A percentile compares a stretch with the other conserved stretches of the same genome.
phyloP scores from a whole-genome alignment of 2,888 invertebrate genomes.

The Hanleya hanleyi region DNA sequence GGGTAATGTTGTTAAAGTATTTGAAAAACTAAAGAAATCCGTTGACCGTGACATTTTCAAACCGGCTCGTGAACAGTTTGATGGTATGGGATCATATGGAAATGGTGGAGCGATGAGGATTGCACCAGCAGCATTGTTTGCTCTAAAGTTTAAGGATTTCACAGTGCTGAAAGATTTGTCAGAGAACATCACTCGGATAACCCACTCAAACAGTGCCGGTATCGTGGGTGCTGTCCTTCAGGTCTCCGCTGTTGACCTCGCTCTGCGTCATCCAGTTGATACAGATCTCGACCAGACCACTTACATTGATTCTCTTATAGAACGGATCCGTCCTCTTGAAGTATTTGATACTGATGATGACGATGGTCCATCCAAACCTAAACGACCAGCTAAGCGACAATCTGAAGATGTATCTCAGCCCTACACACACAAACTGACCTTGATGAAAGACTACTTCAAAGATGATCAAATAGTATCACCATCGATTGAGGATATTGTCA shows the following conservation, averaged over 20 bases:
- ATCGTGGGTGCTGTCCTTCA: slow-evolving; percentile 74
- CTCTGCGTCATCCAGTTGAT: slow-evolving; percentile 38
- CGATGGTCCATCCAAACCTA: not conserved
- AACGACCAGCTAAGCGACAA: not conserved
- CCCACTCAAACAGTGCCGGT: slow-evolving; percentile 77
- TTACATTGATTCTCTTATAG: slow-evolving; percentile 49
- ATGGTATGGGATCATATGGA: slow-evolving; percentile 83
- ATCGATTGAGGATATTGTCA: slow-evolving; percentile 72
- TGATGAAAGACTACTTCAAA: slow-evolving; percentile 76
- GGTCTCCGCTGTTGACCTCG: slow-evolving; percentile 78
- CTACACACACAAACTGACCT: slow-evolving; percentile 77
- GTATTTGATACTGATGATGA: slow-evolving; percentile 8
- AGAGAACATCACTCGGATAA: slow-evolving; percentile 75
- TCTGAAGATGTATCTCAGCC: slow-evolving; percentile 66
- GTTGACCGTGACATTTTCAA: slow-evolving; percentile 78
- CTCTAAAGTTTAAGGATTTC: slow-evolving; percentile 42
- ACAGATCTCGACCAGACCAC: slow-evolving; percentile 36
- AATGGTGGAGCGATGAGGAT: slow-evolving; percentile 86
- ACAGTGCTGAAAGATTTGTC: slow-evolving; percentile 42
- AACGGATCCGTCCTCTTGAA: slow-evolving; percentile 48
- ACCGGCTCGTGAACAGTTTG: slow-evolving; percentile 81
- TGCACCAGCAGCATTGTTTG: slow-evolving; percentile 80
- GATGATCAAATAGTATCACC: slow-evolving; percentile 62
- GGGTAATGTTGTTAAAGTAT: slow-evolving; percentile 74
- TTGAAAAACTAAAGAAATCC: slow-evolving; percentile 54